Base-by-base conservation (phyloP, 2,888 invertebrate species). In the Hypselothyrea guttata region DNA sequence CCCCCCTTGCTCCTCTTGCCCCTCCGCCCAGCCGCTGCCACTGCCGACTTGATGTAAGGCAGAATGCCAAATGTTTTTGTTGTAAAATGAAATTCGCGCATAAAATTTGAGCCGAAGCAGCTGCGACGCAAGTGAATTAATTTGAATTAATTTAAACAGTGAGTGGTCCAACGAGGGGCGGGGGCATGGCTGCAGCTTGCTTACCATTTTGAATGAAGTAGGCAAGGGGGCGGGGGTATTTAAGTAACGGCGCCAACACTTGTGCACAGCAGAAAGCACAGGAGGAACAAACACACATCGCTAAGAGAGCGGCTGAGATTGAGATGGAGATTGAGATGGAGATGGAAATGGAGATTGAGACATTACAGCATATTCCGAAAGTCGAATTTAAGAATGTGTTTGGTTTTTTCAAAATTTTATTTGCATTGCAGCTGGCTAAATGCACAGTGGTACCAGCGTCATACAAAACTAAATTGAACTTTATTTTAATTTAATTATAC, bases 51-150 rank as follows among this genome's bases (percentile, higher is more conserved):
- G 46, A n/a, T 16, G 45, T 22, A n/a, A 45, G 49, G 35, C 41
- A 35, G 53, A 30, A 58, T 62, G 69, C 65, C 67, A 74, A 71
- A 76, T 73, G 82, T 57, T 71, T 63, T 78, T 82, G 75, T 67
- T 84, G 73, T 76, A 76, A 84, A 82, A 76, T 71, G 72, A 75
- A 68, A 84, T 66, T 86, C 66, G 72, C 76, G 86, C 86, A 82
- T 82, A 84, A 82, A 86, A 84, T 75, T 84, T 75, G 74, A 81
- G 81, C 68, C 62, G 84, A 75, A 86, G 75, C 86, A 85, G 81
- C 86, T 84, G 84, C 75, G 86, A 68, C 86, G 76, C 85, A 48
- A 85, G 84, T 85, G 84, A 85, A 86, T 85, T 85, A 85, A 85
- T 85, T 85, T 86, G 84, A 84, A 84, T 84, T 84, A 85, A 84